These are phyloP conservation scores for Papilio demoleus DNA, from an alignment of 2,888 invertebrate species.

Conservation along the genomic window DNA sequence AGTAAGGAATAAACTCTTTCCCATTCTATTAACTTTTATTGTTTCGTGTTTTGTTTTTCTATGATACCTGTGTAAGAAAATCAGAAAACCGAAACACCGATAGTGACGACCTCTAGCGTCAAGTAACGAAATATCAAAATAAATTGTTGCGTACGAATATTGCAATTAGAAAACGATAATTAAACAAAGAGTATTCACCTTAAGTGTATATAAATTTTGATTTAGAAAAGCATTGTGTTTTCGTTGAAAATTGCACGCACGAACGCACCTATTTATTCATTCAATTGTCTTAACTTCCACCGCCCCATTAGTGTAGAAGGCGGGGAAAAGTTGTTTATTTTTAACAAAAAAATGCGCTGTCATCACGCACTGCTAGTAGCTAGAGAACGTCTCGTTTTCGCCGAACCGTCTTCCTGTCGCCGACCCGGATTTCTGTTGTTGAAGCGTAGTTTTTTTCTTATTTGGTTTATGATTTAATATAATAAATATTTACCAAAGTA, in stretches of 20 bases:
- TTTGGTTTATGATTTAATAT: neutral
- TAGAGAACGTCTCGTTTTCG: conserved; percentile 8
- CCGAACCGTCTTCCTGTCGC: conserved; percentile 17
- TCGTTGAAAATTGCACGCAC: too few relatives aligned
- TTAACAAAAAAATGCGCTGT: conserved; percentile 12
- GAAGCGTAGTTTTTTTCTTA: neutral
- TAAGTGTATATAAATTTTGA: too few relatives aligned
- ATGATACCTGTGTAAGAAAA: too few relatives aligned
- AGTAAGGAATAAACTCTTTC: neutral
- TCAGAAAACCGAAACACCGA: neutral
- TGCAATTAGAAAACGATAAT: too few relatives aligned
- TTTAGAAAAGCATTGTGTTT: neutral
- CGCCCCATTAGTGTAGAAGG: conserved; percentile 16
- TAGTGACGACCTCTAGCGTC: neutral
- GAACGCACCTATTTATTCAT: neutral
- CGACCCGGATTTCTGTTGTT: conserved; percentile 18
- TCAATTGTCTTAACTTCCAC: conserved; percentile 11
- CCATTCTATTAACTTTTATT: neutral
- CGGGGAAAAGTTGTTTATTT: neutral
- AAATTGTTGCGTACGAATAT: neutral
- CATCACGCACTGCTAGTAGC: neutral
- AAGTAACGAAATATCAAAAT: neutral
- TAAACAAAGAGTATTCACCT: too few relatives aligned
- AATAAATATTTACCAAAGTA: neutral
- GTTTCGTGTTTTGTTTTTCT: neutral